Conservation (phyloP, 2,888 invertebrate genomes). For the Sicus ferrugineus region DNA sequence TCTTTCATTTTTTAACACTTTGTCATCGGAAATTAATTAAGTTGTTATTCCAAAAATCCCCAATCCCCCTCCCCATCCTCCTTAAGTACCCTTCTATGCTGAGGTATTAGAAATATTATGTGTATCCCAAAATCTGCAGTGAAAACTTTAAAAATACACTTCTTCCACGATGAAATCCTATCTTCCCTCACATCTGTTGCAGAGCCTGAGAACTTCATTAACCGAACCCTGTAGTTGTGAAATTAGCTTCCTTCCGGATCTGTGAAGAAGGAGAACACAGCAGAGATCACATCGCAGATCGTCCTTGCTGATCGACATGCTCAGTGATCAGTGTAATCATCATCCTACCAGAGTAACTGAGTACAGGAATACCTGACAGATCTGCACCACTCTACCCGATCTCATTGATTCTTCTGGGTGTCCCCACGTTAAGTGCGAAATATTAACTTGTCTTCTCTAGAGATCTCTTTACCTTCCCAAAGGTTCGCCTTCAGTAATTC, state of each 20-base stretch:
- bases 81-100: background rate
- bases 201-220: background rate
- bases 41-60: background rate
- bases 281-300: background rate
- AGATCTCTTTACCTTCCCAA: background rate
- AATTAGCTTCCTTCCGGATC: conserved; percentile 15
- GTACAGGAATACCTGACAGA: no score
- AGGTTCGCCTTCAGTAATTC: background rate
- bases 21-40: conserved; percentile 22
- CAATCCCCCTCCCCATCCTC: background rate
- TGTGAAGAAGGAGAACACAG: background rate
- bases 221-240: background rate
- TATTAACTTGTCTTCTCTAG: background rate
- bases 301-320: background rate
- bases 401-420: conserved; percentile 6
- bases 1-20: background rate
- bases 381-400: no score
- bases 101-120: background rate
- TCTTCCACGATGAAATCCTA: background rate
- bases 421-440: background rate
- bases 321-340: conserved; percentile 27
- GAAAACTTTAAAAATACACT: background rate
- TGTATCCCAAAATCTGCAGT: background rate
- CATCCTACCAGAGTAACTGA: conserved; percentile 14
- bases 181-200: conserved; percentile 5